Percentiles rank a stretch among this genome's conserved stretches.
Evolutionary conservation across 2,113 vertebrate genomes (phyloP).

Genomic region (Pedetes capensis): DNA sequence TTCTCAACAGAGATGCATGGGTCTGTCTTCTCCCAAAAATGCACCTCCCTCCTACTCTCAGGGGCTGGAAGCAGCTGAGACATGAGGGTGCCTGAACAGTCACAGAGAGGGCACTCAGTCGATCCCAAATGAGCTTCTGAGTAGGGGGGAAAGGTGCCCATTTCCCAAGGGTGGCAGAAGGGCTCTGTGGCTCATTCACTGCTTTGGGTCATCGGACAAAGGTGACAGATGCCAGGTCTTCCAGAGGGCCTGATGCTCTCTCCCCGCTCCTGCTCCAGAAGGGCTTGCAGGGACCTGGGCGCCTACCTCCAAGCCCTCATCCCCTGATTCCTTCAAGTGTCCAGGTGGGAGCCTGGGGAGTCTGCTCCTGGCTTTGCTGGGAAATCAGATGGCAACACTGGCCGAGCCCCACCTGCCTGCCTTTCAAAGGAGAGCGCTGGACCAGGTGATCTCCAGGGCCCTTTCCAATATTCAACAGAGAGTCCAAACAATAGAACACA

Average conservation of each 20-base stretch:
- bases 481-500: background rate
- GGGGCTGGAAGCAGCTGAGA: background rate
- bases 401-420: too few species aligned
- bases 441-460: background rate
- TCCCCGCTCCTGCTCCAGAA: background rate
- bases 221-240: background rate
- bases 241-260: too few species aligned
- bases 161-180: background rate
- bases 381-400: background rate
- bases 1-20: background rate
- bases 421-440: background rate
- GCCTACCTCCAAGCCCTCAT: background rate
- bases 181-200: rapidly evolving
- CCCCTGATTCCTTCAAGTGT: rapidly evolving
- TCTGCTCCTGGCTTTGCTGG: background rate
- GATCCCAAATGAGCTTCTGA: background rate
- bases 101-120: background rate
- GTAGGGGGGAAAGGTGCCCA: rapidly evolving
- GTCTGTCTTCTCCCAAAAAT: background rate
- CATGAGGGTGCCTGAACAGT: rapidly evolving
- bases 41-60: background rate
- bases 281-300: background rate
- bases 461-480: background rate
- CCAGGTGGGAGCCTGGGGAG: too few species aligned
- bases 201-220: background rate